Evolutionary conservation across 2,113 vertebrate genomes (phyloP), one percentile per base, ranked within the genome.

Genomic region (Anseranas semipalmata): DNA sequence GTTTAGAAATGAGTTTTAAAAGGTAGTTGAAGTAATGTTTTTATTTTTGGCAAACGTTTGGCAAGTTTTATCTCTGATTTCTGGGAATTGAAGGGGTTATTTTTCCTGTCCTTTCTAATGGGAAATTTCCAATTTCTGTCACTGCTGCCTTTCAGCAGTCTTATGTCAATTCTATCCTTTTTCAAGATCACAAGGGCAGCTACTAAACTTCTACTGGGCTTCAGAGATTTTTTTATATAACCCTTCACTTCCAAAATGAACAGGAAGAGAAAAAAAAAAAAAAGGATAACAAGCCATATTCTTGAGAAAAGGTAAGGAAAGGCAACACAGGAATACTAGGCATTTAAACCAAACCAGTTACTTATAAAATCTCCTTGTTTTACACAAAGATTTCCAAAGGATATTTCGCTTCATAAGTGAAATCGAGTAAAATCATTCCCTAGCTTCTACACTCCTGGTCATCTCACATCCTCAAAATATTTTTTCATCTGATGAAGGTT

Each of bases 211-310:
- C 68, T 73, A 14, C 72, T 75, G 77, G 70, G 67, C 68, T 95
- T 96, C 17, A 93, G 81, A 91, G 59, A 39, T 85, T 90, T 94
- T 89, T 65, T 39, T 39, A 55, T 94, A 46, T 80, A 85, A 85
- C 45, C 8, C 27, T 87, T 48, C 46, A 55, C 76, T 93, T 95
- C 67, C 89, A 73, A 95, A 96, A 91, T 68, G 88, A 94, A 88
- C 80, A 92, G 77, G 73, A 93, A 96, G 77, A 67, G 32, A 37
- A 20, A 72, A 95, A 82, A 80, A 52, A 8, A 13, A 30, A 22
- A 71, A 75, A 82, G 37, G 62, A 18, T 87, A 92, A 79, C 48
- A 95, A 82, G 58, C 32, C 0, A 0, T 45, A 21, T 62, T 75
- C 19, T 33, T 75, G 28, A 79, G 8, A 91, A 87, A 78, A 13